phyloP scores from a whole-genome alignment of 2,888 invertebrate genomes.

The Eupithecia subfuscata region DNA sequence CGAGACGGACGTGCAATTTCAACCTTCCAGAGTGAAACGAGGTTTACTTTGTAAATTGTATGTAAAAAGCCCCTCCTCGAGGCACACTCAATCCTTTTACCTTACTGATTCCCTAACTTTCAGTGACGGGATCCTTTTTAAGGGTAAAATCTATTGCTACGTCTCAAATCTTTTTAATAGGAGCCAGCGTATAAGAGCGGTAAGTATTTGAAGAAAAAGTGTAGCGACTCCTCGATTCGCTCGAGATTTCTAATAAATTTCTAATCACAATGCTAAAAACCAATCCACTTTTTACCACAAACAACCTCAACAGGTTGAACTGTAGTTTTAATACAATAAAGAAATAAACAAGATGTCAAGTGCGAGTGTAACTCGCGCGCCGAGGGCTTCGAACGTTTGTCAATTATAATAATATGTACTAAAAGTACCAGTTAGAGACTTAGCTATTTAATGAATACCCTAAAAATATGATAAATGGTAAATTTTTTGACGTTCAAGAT shows the following conservation, averaged over 20 bases:
- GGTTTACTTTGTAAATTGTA: slow-evolving; percentile 24
- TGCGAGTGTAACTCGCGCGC: no score
- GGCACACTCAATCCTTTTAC: slow-evolving; percentile 10
- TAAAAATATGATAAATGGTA: no score
- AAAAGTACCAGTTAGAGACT: no score
- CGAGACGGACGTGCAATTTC: slow-evolving; percentile 48
- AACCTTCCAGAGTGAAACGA: slow-evolving; percentile 27
- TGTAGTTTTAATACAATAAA: background rate
- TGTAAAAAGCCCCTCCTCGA: slow-evolving; percentile 6
- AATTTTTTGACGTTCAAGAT: no score
- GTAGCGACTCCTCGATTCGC: background rate
- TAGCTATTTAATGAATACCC: no score
- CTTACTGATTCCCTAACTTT: slow-evolving; percentile 10
- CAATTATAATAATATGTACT: no score
- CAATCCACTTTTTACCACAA: background rate
- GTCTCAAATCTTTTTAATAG: slow-evolving; percentile 7
- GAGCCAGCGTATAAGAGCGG: background rate
- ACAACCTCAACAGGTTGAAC: background rate
- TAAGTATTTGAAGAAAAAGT: background rate
- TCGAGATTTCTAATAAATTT: background rate
- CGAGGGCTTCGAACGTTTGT: no score
- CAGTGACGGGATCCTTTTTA: background rate
- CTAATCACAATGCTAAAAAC: background rate
- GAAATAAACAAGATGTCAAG: background rate
- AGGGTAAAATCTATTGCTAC: slow-evolving; percentile 8